Percentiles rank a stretch among this genome's conserved stretches.
phyloP scores from a whole-genome alignment of 2,888 invertebrate genomes.

The Drosophila formosana region DNA sequence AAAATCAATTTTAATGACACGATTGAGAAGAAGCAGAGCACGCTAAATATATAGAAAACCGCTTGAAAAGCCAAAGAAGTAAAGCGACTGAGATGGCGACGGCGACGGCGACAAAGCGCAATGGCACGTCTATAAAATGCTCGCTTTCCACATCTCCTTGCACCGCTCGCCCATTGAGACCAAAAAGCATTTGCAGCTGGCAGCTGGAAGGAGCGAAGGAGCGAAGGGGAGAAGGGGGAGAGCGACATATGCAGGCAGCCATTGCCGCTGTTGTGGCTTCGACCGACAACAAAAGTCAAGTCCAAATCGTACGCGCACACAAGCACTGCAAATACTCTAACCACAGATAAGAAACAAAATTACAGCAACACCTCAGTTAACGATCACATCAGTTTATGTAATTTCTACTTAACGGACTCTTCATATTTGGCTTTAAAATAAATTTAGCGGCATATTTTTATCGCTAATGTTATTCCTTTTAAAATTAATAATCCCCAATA shows the following conservation, averaged over 20 bases:
- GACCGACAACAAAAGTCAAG: conserved; percentile 12
- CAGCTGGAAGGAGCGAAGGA: neutral
- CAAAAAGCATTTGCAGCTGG: conserved; percentile 36
- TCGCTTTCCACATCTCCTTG: conserved; percentile 4
- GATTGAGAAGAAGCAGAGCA: conserved; percentile 45
- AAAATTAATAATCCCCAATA: too few species aligned
- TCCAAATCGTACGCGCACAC: neutral
- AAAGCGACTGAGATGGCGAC: conserved; percentile 23
- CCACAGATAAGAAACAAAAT: neutral
- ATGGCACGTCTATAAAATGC: conserved; percentile 66
- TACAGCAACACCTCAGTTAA: neutral
- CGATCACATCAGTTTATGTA: too few species aligned
- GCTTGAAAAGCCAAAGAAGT: conserved; percentile 38
- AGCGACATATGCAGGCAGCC: conserved; percentile 47
- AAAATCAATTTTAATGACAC: conserved; percentile 80
- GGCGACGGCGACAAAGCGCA: conserved; percentile 52
- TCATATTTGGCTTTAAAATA: too few species aligned
- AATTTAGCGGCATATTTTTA: too few species aligned
- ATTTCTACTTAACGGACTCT: too few species aligned
- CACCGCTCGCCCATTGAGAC: neutral
- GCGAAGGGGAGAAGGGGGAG: neutral
- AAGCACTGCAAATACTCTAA: conserved; percentile 29
- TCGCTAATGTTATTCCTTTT: too few species aligned
- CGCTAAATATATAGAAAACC: conserved; percentile 47
- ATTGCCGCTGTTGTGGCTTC: conserved; percentile 40